Evolutionary conservation across 2,113 vertebrate species (phyloP), one percentile per base, ranked within the genome.

Genomic region (Neolamprologus sp.): DNA sequence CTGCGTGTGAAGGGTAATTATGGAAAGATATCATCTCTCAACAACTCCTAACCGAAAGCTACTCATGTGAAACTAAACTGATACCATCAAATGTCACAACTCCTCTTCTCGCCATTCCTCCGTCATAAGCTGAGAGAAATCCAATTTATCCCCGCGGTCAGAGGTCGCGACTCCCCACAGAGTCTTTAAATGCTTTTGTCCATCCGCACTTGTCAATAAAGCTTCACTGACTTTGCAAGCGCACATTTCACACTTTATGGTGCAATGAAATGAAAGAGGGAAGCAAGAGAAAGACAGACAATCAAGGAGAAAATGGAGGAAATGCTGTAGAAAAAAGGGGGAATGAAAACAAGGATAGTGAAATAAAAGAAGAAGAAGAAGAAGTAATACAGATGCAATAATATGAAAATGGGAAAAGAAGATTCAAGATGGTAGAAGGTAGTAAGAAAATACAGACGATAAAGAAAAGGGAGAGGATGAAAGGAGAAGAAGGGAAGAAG

Each of bases 161-260:
- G 82, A 86, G 85, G 79, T 85, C 19, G 4, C 14, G 81, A 84
- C 83, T 55, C 26, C 71, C 33, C 54, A 79, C 78, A 79, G n/a
- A 84, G 83, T 75, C 87, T 82, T 85, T 88, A 86, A 90, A 84
- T 26, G 90, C 78, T 84, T 88, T 35, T 80, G 86, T 84, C 80
- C 35, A 58, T 93, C 51, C 7, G 9, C 17, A 55, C 81, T 31
- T 75, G 85, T 89, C 92, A 84, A 84, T 86, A 83, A 85, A 85
- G 55, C 82, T 73, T 87, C 83, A n/a, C 45, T 35, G 51, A 80
- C 68, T 86, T 84, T 78, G 57, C 75, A 68, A 78, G 45, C 45
- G n/a, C 35, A 84, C 84, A 60, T 23, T 55, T 84, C 37, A 79
- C 65, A 82, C 42, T 68, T 51, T 42, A 51, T 71, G 71, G 73